These are phyloP conservation scores for Cosmopolites sordidus DNA, from an alignment of 2,888 invertebrate species.

Conservation along the genomic window DNA sequence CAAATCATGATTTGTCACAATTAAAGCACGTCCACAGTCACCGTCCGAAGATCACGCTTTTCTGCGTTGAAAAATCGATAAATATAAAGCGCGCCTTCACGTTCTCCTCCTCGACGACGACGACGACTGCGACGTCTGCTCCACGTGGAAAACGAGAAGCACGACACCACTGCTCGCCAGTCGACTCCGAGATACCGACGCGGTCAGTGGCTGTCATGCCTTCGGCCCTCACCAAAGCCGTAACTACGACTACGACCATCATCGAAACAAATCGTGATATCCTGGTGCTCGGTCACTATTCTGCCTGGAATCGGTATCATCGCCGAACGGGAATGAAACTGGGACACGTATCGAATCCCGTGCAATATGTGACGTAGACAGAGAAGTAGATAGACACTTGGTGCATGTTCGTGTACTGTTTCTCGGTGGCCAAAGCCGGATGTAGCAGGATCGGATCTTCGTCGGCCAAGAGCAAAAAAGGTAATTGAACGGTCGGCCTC, in stretches of 20 bases:
- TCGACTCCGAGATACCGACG: constrained; percentile 20
- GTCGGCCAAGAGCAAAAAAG: constrained; percentile 23
- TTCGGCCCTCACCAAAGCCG: constrained; percentile 10
- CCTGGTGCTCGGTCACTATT: constrained; percentile 6
- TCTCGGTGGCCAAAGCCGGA: constrained; percentile 28
- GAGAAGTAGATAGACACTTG: background rate
- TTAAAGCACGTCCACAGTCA: background rate
- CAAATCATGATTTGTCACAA: too few relatives aligned
- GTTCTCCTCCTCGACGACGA: too few relatives aligned
- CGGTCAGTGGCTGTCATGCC: constrained; percentile 21
- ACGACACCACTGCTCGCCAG: constrained; percentile 3
- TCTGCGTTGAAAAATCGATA: constrained; percentile 22
- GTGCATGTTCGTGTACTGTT: constrained; percentile 29
- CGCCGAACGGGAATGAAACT: too few relatives aligned
- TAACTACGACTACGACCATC: constrained; percentile 11
- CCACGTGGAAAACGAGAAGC: background rate
- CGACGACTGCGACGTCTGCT: background rate
- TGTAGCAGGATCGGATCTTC: constrained; percentile 24
- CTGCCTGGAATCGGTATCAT: too few relatives aligned
- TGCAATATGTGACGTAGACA: background rate
- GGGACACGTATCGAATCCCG: too few relatives aligned
- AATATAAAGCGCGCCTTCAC: constrained; percentile 12
- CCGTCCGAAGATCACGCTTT: background rate
- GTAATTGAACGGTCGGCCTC: constrained; percentile 7
- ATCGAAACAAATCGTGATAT: constrained; percentile 7